Base-by-base conservation (phyloP, 2,888 invertebrate species). In the Standfussiana lucernea region DNA sequence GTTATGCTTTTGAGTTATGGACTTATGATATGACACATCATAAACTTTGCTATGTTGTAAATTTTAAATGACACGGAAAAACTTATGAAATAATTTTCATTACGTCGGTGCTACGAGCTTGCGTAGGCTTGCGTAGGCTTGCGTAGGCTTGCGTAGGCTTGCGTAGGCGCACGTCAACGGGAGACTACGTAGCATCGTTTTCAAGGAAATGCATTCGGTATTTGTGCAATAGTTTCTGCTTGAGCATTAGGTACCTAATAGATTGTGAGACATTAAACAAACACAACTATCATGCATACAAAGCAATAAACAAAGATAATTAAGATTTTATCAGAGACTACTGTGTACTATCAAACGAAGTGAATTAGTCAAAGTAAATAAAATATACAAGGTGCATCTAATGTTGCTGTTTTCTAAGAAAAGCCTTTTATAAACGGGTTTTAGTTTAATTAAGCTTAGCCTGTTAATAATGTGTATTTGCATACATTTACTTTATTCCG, bases 291-390 rank as follows among this genome's bases (percentile, higher is more conserved):
- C 75, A 71, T 69, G 72, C 72, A 77, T 24, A 70, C 76, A 79
- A 77, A 76, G 68, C 35, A 75, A 79, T 78, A 75, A 65, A 77
- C 74, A 80, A 79, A 84, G 67, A 84, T 78, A 81, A 76, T 73
- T 79, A 68, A 77, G 61, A 65, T 79, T 71, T 87, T 87, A 88
- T 86, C 86, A 79, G 50, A 71, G 79, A 86, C 88, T 88, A 87
- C 87, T 79, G 88, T 86, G 56, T 84, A 70, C 37, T 78, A 72
- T 67, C 75, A 73, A 72, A 73, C 62, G 80, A 66, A 72, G 53
- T 6, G 45, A 66, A 56, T 84, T 85, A 86, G 77, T 83, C 85
- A 86, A 75, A 72, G 86, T 77, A 84, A 87, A 87, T 79, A 77
- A 75, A 72, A 77, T 82, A 70, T 65, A 42, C 69, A 75, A 67